These are phyloP conservation scores for Mirza zaza DNA, from an alignment of 2,113 vertebrate species.

Conservation along the genomic window DNA sequence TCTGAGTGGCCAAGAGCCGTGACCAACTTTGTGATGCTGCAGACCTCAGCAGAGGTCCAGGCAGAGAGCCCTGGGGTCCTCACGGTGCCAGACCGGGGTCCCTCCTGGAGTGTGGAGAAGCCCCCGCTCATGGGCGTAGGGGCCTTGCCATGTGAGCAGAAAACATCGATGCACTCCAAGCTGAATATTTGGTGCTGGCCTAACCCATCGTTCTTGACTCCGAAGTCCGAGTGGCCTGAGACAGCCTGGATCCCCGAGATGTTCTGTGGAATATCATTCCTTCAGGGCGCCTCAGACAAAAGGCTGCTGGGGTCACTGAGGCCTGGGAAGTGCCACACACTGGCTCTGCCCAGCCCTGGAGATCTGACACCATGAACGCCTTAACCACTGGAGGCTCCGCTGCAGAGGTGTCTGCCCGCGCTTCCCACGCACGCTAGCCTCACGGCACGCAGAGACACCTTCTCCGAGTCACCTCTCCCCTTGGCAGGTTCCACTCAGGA, in stretches of 20 bases:
- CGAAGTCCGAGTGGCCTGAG: rapidly evolving
- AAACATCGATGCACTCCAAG: rapidly evolving
- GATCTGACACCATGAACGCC: rapidly evolving
- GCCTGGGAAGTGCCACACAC: rapidly evolving
- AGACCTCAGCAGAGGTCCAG: background rate
- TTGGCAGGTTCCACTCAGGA: background rate
- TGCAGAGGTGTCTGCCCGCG: rapidly evolving
- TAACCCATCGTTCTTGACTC: background rate
- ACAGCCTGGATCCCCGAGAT: rapidly evolving
- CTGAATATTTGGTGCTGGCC: background rate
- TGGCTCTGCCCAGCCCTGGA: rapidly evolving
- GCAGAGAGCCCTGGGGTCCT: background rate
- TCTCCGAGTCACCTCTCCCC: background rate
- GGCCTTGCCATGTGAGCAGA: rapidly evolving
- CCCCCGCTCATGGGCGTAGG: too few relatives aligned
- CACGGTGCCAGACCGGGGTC: background rate
- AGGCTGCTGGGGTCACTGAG: rapidly evolving
- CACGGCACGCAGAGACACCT: rapidly evolving
- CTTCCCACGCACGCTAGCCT: background rate
- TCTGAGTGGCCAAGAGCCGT: rapidly evolving
- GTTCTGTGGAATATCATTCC: rapidly evolving
- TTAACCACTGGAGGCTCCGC: background rate
- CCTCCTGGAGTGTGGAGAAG: background rate
- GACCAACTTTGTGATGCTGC: too few relatives aligned
- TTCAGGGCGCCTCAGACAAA: background rate